Percentiles rank a stretch among this genome's conserved stretches.
Evolutionary conservation across 2,797 vertebrate genomes (phyloP).

Genomic region (Balearica regulorum): DNA sequence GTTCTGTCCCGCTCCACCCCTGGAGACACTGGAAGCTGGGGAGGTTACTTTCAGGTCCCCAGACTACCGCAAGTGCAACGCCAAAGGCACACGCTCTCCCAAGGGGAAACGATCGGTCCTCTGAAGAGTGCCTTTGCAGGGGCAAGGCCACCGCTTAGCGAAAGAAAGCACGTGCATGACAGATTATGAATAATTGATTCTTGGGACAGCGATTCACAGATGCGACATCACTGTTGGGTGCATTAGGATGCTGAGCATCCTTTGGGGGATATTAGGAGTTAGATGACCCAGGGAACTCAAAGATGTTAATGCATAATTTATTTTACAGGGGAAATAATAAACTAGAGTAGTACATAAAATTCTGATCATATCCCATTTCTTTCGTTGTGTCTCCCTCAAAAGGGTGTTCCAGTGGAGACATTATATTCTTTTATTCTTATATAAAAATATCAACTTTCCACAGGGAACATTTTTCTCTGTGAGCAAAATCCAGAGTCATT

Average conservation of each 20-base stretch:
- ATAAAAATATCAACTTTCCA: neutral
- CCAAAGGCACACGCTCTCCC: neutral
- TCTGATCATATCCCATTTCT: neutral
- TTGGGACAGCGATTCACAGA: neutral
- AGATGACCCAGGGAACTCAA: neutral
- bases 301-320: constrained; percentile 4
- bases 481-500: neutral
- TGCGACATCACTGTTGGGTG: neutral
- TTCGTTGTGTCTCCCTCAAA: neutral
- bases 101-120: fast-evolving
- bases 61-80: neutral
- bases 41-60: neutral
- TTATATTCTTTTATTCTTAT: neutral
- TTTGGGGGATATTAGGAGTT: neutral
- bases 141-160: neutral
- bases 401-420: neutral
- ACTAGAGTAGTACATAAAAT: neutral
- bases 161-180: neutral
- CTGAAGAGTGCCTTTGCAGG: neutral
- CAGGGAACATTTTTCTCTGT: neutral
- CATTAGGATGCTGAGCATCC: constrained; percentile 6
- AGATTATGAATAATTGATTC: neutral
- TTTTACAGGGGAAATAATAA: neutral
- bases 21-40: fast-evolving
- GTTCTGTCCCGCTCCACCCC: neutral